Conservation (phyloP, 2,888 invertebrate species). For the Argyresthia goedartella region DNA sequence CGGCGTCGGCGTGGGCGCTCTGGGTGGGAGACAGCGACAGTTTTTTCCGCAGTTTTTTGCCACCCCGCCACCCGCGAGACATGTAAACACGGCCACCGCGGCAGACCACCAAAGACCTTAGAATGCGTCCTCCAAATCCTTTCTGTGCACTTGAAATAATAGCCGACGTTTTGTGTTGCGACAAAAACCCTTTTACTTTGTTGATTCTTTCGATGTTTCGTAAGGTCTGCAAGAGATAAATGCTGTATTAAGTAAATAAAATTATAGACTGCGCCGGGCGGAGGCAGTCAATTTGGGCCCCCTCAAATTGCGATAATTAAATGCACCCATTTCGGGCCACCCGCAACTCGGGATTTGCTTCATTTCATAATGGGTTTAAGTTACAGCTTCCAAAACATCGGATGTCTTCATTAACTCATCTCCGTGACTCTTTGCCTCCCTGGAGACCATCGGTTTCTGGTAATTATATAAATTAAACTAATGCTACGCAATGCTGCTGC, state of each 20-base stretch:
- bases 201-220: not conserved
- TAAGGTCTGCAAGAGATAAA: not conserved
- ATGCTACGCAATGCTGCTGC: too few relatives aligned
- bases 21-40: not conserved
- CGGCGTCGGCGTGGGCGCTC: not conserved
- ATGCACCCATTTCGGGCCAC: conserved; percentile 17
- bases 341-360: not conserved
- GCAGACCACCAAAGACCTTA: conserved; percentile 19
- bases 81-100: conserved; percentile 24
- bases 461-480: too few relatives aligned
- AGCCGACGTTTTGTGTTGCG: not conserved
- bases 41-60: conserved; percentile 17
- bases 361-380: not conserved
- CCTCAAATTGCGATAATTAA: conserved; percentile 44
- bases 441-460: too few relatives aligned
- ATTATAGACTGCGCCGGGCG: conserved; percentile 11
- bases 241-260: conserved; percentile 2
- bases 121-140: not conserved
- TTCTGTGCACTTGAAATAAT: not conserved
- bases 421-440: too few relatives aligned
- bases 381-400: conserved; percentile 1
- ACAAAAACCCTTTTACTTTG: not conserved
- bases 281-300: conserved; percentile 32
- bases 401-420: conserved; percentile 7
- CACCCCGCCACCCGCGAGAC: conserved; percentile 32